Evolutionary conservation across 2,113 vertebrate species (phyloP).

Genomic region (Meles meles): DNA sequence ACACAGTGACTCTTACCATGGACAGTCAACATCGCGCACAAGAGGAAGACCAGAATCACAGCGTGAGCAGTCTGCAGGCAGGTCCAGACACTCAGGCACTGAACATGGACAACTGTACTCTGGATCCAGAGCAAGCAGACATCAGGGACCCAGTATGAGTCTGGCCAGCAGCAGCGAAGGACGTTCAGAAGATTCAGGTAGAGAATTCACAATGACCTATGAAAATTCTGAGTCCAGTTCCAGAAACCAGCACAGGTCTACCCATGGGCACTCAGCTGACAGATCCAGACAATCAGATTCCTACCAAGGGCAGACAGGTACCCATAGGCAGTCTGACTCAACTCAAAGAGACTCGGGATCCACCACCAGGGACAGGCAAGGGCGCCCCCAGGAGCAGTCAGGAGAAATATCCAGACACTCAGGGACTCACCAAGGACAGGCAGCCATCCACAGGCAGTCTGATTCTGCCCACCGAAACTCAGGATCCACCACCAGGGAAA

Average conservation of each 20-base stretch:
- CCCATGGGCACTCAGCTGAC: background rate
- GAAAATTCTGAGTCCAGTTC: fast-evolving
- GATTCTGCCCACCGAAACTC: too few species aligned
- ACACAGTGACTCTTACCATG: too few species aligned
- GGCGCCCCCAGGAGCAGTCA: fast-evolving
- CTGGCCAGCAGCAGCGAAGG: background rate
- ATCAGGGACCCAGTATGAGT: fast-evolving
- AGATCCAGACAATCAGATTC: fast-evolving
- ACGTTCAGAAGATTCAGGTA: background rate
- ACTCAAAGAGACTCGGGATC: background rate
- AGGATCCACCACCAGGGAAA: too few species aligned
- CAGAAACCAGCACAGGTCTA: fast-evolving
- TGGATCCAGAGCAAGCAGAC: background rate
- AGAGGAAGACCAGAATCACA: background rate
- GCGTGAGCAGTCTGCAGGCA: background rate
- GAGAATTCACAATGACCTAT: fast-evolving
- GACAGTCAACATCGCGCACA: background rate
- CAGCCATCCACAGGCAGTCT: too few species aligned
- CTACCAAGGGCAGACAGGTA: background rate
- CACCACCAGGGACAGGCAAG: background rate
- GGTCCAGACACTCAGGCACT: background rate
- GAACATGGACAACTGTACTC: background rate
- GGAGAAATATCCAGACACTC: too few species aligned
- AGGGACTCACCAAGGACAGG: too few species aligned
- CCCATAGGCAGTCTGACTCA: background rate